Evolutionary conservation across 2,113 vertebrate species (phyloP), one percentile per base, ranked within the genome.

Genomic region (Geothlypis trichas): DNA sequence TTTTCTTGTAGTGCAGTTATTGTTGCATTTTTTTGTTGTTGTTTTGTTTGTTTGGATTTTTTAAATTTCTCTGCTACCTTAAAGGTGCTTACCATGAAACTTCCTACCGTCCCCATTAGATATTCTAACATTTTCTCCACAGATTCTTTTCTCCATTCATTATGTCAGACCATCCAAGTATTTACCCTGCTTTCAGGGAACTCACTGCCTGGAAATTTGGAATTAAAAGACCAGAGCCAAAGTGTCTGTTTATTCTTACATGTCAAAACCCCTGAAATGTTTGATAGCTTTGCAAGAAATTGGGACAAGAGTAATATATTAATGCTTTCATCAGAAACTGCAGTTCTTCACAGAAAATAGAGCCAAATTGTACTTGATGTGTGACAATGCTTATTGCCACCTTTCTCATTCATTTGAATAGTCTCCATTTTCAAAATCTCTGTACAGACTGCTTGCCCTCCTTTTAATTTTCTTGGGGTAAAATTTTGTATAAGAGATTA

Each of bases 341-440:
- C 16, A 83, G 8, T 42, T 97, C 87, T 88, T 97, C 46, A 33
- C 22, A 61, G 41, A 44, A 93, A 90, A 89, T 27, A 93, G 44
- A 83, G 14, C 15, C 58, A 87, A 91, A 47, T 57, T 74, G 15
- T 59, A 39, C 65, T 87, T 59, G 65, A 54, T 73, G 26, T 81
- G 31, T 68, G 37, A 44, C 62, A 84, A 72, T 54, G 15, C 21
- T 75, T n/a, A 66, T 61, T 79, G 58, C 31, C 31, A 61, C 21
- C 28, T 14, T 75, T 77, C 67, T 73, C 54, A 27, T 73, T 39
- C 23, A 13, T 41, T 21, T 23, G 33, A 83, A 83, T 75, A 65
- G 30, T 66, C 37, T 41, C 11, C 26, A 5, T 62, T 87, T 95
- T 75, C 77, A 76, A 91, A 84, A 52, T 37, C 23, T 28, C 16